Evolutionary conservation across 2,888 invertebrate genomes (phyloP).

Genomic region (Catocala fraxini): DNA sequence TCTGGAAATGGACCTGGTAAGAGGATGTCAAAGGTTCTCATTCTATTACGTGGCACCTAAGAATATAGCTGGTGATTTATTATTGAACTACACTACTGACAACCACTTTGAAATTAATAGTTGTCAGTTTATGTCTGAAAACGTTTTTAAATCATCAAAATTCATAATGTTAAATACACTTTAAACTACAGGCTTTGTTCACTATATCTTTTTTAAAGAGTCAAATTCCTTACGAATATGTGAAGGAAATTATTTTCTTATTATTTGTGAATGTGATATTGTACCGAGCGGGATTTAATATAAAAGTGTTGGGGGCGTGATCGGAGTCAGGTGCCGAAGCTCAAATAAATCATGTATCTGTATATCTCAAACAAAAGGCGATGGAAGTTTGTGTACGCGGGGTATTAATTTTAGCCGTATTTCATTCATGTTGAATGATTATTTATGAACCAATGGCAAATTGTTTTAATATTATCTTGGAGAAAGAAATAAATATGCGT

Average conservation of each 20-base stretch:
- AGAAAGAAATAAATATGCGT: constrained; percentile 6
- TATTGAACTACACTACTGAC: too few relatives aligned
- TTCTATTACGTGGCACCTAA: too few relatives aligned
- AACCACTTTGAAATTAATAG: too few relatives aligned
- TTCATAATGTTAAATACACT: too few relatives aligned
- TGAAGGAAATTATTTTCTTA: constrained; percentile 11
- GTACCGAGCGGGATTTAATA: constrained; percentile 21
- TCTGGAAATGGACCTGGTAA: too few relatives aligned
- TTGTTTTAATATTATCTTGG: constrained; percentile 19
- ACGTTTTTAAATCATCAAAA: too few relatives aligned
- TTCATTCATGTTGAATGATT: constrained; percentile 10
- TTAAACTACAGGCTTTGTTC: too few relatives aligned
- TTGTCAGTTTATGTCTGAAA: too few relatives aligned
- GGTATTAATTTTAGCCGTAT: constrained; percentile 9
- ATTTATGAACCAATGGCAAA: constrained; percentile 12
- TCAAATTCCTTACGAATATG: background rate
- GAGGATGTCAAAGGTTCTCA: too few relatives aligned
- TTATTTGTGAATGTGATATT: constrained; percentile 10
- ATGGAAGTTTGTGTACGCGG: constrained; percentile 52
- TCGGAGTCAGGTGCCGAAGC: constrained; percentile 53
- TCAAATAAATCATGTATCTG: constrained; percentile 52
- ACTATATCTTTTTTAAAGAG: too few relatives aligned
- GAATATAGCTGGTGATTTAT: too few relatives aligned
- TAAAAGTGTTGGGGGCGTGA: constrained; percentile 42
- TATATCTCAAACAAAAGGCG: constrained; percentile 57